phyloP scores from a whole-genome alignment of 2,797 vertebrate genomes.

The Cryptoblepharus egeriae region DNA sequence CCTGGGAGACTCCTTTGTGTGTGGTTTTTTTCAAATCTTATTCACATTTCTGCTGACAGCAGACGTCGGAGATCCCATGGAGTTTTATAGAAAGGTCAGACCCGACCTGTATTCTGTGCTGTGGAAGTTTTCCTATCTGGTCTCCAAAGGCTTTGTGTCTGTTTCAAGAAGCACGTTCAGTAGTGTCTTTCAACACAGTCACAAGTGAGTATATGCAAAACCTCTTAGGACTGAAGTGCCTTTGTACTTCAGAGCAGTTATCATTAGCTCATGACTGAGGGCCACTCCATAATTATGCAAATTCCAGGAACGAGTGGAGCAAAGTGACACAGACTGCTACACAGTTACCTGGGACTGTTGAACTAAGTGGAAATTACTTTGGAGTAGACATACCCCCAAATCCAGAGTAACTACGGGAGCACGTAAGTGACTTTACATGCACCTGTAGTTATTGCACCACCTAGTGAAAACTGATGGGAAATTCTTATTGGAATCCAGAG shows the following conservation, averaged over 20 bases:
- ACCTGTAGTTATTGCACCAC: too few relatives aligned
- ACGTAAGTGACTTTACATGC: too few relatives aligned
- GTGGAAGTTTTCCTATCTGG: not conserved
- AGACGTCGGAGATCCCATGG: not conserved
- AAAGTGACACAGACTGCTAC: too few relatives aligned
- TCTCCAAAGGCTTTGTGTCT: not conserved
- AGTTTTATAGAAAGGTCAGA: slow-evolving; percentile 3
- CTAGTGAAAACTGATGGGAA: too few relatives aligned
- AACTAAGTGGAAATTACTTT: too few relatives aligned
- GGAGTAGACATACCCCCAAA: too few relatives aligned
- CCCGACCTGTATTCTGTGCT: not conserved
- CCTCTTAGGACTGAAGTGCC: not conserved
- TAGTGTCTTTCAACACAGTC: not conserved
- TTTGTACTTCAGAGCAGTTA: not conserved
- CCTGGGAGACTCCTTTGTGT: not conserved
- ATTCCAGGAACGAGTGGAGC: too few relatives aligned
- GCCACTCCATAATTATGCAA: not conserved
- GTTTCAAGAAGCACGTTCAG: not conserved
- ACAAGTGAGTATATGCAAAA: not conserved
- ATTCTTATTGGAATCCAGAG: too few relatives aligned
- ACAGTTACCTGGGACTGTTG: too few relatives aligned
- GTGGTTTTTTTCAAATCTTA: not conserved
- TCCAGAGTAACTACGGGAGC: too few relatives aligned
- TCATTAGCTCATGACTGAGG: not conserved
- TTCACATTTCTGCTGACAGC: not conserved